Evolutionary conservation across 2,797 vertebrate species (phyloP), one percentile per base, ranked within the genome.

Genomic region (Tachyglossus aculeatus): DNA sequence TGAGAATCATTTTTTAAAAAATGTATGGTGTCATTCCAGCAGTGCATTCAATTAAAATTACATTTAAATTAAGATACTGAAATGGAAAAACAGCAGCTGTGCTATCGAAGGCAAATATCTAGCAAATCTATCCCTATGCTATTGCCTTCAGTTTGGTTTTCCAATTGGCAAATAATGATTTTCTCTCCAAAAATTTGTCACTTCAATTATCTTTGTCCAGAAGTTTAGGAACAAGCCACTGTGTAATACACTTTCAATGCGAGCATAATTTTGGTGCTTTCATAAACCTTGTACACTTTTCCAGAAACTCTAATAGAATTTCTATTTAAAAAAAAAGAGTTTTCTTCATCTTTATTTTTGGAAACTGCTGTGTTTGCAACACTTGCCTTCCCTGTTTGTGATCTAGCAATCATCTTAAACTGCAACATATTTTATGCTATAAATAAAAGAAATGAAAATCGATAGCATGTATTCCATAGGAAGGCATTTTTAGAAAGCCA

Each of bases 41-140:
- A 37, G 0, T 25, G 1, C 24, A 32, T 65, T 70, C 0, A 66
- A 33, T 40, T 77, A 38, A 64, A 59, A 69, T 56, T 60, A 5
- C 2, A 29, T 76, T 74, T 72, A 22, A 64, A 60, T 59, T 75
- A 56, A 66, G 71, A 73, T 45, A 0, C 3, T 47, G 15, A 56
- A 62, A 45, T 62, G 1, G 65, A 65, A 78, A 58, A 25, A 53
- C 6, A 58, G 32, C 9, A 67, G 7, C 29, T 22, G 2, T 73
- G 22, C 14, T 62, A 3, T 9, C 61, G 37, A 7, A 31, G 44
- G 74, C 25, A 59, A 64, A 54, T 2, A 19, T 5, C 9, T 41
- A 12, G 3, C 11, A 36, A 1, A 14, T 59, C 81, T 74, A 72
- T 39, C 6, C 60, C 31, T 37, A 2, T 5, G 1, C 27, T 62